A percentile compares a stretch with the other conserved stretches of the same genome.
phyloP scores from a whole-genome alignment of 2,113 vertebrate genomes.

The Campylomormyrus tamandua region DNA sequence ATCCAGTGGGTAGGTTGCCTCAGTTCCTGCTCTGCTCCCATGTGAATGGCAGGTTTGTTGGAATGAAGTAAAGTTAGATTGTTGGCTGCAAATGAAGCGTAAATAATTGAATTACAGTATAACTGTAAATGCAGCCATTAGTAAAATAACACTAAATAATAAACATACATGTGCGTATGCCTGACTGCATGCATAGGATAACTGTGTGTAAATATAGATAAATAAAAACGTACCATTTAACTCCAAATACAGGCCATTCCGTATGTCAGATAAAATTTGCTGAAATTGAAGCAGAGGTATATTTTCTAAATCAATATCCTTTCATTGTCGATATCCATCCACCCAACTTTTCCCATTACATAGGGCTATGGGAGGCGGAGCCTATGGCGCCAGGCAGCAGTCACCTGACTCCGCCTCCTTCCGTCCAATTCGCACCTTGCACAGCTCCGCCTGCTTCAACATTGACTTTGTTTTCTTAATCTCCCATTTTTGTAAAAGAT shows the following conservation, averaged over 20 bases:
- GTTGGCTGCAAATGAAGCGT: constrained; percentile 15
- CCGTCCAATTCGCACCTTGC: background rate
- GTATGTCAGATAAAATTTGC: constrained; percentile 34
- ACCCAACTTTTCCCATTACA: background rate
- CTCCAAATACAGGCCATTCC: constrained; percentile 27
- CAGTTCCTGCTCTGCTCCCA: constrained; percentile 32
- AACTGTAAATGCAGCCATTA: background rate
- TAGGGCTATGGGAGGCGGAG: background rate
- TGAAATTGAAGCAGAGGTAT: constrained; percentile 16
- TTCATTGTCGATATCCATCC: background rate
- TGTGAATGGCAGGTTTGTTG: constrained; percentile 33
- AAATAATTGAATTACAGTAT: background rate
- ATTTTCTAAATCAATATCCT: background rate
- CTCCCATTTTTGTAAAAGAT: background rate
- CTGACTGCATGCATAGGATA: background rate
- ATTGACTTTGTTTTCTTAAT: background rate
- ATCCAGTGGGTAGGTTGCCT: constrained; percentile 26
- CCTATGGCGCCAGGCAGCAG: background rate
- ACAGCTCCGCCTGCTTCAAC: background rate
- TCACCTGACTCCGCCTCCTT: background rate
- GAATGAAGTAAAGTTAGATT: constrained; percentile 30
- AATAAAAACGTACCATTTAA: constrained; percentile 25
- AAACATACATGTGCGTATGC: background rate
- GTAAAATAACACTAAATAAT: background rate
- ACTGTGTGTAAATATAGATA: background rate